These are phyloP conservation scores for Ditula angustiorana DNA, from an alignment of 2,888 invertebrate species.

Conservation along the genomic window DNA sequence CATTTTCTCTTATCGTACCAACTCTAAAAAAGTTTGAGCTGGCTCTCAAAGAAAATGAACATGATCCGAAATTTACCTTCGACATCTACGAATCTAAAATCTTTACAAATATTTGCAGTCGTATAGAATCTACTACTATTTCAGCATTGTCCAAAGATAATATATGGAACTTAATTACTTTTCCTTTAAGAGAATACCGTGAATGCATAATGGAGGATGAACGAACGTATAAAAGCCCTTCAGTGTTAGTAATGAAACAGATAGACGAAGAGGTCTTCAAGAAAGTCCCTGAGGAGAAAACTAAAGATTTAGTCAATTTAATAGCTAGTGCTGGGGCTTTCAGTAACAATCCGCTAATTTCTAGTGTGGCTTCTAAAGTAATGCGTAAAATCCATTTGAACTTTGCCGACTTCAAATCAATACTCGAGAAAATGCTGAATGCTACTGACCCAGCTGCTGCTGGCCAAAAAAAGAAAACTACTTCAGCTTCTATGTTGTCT, in stretches of 20 bases:
- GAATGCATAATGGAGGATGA: constrained; percentile 71
- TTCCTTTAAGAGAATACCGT: constrained; percentile 82
- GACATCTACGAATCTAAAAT: constrained; percentile 82
- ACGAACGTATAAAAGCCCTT: constrained; percentile 66
- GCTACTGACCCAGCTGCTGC: constrained; percentile 69
- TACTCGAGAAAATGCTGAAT: constrained; percentile 86
- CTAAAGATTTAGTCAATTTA: constrained; percentile 78
- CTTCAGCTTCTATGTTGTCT: constrained; percentile 77
- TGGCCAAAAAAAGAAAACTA: constrained; percentile 73
- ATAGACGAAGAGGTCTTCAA: constrained; percentile 84
- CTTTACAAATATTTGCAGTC: constrained; percentile 82
- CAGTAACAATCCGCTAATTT: constrained; percentile 86
- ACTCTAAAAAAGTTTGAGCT: constrained; percentile 60
- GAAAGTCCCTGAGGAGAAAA: constrained; percentile 73
- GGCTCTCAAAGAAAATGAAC: constrained; percentile 54
- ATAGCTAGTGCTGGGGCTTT: constrained; percentile 84
- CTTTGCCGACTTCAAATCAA: constrained; percentile 85
- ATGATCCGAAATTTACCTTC: constrained; percentile 62
- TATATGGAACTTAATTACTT: constrained; percentile 86
- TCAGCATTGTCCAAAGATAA: constrained; percentile 68
- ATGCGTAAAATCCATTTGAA: constrained; percentile 89
- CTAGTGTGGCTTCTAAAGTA: constrained; percentile 86
- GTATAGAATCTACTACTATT: constrained; percentile 82
- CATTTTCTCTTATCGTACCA: constrained; percentile 69
- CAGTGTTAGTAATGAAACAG: constrained; percentile 84